Evolutionary conservation across 2,888 invertebrate species (phyloP).

Genomic region (Philonicus albiceps): DNA sequence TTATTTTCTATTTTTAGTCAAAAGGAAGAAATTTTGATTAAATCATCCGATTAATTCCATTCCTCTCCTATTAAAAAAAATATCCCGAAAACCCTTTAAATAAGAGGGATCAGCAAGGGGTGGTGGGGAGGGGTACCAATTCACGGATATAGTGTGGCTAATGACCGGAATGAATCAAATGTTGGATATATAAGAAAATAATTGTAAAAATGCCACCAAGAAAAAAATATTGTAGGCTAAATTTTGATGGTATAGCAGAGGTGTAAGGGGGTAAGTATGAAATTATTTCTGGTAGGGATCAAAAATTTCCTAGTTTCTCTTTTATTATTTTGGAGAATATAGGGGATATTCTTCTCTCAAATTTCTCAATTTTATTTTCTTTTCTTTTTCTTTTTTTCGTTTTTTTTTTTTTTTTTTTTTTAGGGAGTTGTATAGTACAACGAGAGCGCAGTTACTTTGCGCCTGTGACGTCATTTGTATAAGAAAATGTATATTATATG

Average conservation of each 20-base stretch:
- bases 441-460: neutral
- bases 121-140: too few relatives aligned
- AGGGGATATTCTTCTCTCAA: too few relatives aligned
- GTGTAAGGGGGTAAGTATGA: neutral
- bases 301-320: neutral
- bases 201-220: neutral
- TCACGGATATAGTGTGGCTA: neutral
- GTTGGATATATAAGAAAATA: neutral
- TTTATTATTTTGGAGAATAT: neutral
- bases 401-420: too few relatives aligned
- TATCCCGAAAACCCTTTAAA: neutral
- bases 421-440: too few relatives aligned
- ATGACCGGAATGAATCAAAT: neutral
- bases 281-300: neutral
- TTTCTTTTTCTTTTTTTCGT: too few relatives aligned
- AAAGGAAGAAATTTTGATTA: neutral
- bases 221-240: neutral
- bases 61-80: neutral
- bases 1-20: neutral
- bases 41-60: neutral
- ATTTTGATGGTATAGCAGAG: too few relatives aligned
- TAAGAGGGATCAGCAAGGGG: too few relatives aligned
- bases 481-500: too few relatives aligned
- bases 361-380: neutral
- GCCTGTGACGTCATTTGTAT: neutral